phyloP scores from a whole-genome alignment of 2,888 invertebrate genomes.

The Notocelia uddmanniana region DNA sequence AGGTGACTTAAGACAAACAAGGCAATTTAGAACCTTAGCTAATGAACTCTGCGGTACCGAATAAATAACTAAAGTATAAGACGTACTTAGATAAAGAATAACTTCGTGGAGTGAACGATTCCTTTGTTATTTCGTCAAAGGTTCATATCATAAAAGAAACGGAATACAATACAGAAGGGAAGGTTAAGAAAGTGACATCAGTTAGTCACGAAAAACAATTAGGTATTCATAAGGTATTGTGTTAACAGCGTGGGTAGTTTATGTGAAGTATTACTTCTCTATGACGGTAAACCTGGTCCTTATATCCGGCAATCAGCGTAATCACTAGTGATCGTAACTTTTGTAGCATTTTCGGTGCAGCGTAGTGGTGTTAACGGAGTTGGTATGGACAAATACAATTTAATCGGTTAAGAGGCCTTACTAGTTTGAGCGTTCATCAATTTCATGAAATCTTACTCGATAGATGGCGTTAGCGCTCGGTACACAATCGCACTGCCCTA shows the following conservation, averaged over 20 bases:
- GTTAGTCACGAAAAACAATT: not conserved
- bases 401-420: too few relatives aligned
- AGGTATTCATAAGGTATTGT: not conserved
- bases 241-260: not conserved
- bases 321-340: too few relatives aligned
- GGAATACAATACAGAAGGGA: not conserved
- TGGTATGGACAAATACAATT: too few relatives aligned
- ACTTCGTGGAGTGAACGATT: not conserved
- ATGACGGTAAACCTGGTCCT: too few relatives aligned
- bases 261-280: too few relatives aligned
- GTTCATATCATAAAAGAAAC: not conserved
- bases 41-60: not conserved
- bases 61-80: not conserved
- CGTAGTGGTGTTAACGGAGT: too few relatives aligned
- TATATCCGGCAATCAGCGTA: too few relatives aligned
- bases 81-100: not conserved
- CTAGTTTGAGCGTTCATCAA: too few relatives aligned
- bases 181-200: not conserved
- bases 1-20: conserved; percentile 1
- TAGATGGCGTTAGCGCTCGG: too few relatives aligned
- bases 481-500: too few relatives aligned
- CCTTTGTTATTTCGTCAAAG: not conserved
- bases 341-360: too few relatives aligned
- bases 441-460: too few relatives aligned
- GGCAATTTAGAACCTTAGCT: conserved; percentile 3